Base-by-base conservation (phyloP, 2,113 vertebrate species). In the Strigops habroptila region DNA sequence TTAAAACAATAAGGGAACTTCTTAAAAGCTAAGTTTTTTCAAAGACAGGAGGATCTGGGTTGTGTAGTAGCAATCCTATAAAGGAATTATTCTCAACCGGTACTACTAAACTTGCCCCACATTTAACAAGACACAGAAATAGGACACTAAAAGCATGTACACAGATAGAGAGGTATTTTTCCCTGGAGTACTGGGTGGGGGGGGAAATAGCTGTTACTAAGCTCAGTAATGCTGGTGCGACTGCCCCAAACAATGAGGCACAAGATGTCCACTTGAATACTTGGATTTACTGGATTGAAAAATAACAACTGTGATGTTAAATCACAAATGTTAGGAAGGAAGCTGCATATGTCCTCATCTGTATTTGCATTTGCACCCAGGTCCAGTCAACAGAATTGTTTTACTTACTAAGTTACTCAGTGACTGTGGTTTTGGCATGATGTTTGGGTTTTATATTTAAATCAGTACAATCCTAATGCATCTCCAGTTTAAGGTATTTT, bases 91-190 rank as follows among this genome's bases (percentile, higher is more conserved):
- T 82, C 62, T 93, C 46, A 86, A 49, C 10, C 81, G 69, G 27
- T 44, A 88, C 82, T 95, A 82, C 53, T 84, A 86, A 97, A 93
- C 82, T 88, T 84, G 88, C 46, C 51, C 76, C 39, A 80, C 51
- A 82, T 94, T 88, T 24, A 86, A 74, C 0, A 0, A 92, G 48
- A 44, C 35, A 81, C 19, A 75, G 51, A 96, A 94, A 67, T 33
- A 93, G 69, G 80, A 33, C 85, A 91, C 31, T 81, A 27, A 33
- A 83, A 84, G 51, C 24, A 43, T 2, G 6, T 64, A 71, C 10
- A 70, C 68, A 93, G 68, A 86, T 27, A 55, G 31, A 74, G 30
- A 16, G 33, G 16, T 60, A 46, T 78, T 86, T 53, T 88, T 60
- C 68, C 39, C 64, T 43, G 13, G 53, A 88, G 75, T 49, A 51